Conservation (phyloP, 1,140 invertebrate species). For the Bombus pyrosoma region DNA sequence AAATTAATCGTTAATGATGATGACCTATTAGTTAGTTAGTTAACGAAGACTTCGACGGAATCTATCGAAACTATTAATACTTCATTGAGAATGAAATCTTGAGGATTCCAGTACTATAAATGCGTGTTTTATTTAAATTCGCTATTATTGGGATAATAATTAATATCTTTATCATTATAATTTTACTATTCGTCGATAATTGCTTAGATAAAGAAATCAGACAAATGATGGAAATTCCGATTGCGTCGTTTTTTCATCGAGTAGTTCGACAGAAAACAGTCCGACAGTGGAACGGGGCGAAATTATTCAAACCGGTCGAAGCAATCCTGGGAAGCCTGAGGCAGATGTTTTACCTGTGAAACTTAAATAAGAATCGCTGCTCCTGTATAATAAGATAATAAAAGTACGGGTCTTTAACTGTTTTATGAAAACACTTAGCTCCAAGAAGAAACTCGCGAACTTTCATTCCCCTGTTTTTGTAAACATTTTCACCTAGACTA, state of each 20-base stretch:
- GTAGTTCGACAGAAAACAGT: background rate
- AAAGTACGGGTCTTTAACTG: slow-evolving; percentile 37
- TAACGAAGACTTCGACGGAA: background rate
- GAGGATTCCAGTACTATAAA: background rate
- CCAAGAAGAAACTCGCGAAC: slow-evolving; percentile 17
- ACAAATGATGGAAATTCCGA: background rate
- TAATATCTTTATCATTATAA: background rate
- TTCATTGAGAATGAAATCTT: background rate
- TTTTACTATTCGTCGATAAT: background rate
- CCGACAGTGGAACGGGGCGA: background rate
- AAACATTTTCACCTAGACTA: slow-evolving; percentile 20
- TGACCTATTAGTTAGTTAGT: too few relatives aligned
- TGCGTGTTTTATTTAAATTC: background rate
- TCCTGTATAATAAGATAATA: slow-evolving; percentile 39
- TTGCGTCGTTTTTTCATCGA: background rate
- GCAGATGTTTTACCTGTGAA: background rate
- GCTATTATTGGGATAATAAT: background rate
- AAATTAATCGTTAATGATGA: too few relatives aligned
- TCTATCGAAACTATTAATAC: background rate
- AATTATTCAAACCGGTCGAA: slow-evolving; percentile 15
- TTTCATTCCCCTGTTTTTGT: slow-evolving; percentile 27
- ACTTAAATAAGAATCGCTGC: slow-evolving; percentile 44
- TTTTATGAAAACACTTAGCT: slow-evolving; percentile 39
- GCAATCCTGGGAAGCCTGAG: background rate
- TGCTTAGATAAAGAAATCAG: background rate